These are phyloP conservation scores for Gulo gulo DNA, from an alignment of 2,113 vertebrate genomes.

Conservation along the genomic window DNA sequence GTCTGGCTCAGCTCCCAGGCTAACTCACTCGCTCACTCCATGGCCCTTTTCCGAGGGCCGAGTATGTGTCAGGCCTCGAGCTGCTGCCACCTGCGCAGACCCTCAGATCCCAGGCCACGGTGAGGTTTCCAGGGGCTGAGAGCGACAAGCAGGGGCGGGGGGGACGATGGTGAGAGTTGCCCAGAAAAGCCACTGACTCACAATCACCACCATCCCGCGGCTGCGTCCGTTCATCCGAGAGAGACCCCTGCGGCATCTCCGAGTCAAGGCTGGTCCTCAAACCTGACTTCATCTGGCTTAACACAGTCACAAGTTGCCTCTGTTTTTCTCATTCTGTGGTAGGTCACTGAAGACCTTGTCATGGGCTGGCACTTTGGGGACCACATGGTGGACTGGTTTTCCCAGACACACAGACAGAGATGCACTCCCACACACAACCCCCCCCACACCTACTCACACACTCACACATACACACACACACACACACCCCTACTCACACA, in stretches of 20 bases:
- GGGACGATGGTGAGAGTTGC: not conserved
- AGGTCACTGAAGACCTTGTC: not conserved
- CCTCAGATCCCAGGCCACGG: not conserved
- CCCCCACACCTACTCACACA: not conserved
- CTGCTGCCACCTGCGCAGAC: not conserved
- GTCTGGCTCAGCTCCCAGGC: accelerated
- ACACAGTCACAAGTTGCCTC: not conserved
- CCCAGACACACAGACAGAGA: not conserved
- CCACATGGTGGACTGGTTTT: not conserved
- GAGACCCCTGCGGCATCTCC: not conserved
- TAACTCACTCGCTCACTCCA: not conserved
- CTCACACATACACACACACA: too few relatives aligned
- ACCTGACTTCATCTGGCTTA: not conserved
- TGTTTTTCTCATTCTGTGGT: not conserved
- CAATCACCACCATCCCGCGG: accelerated
- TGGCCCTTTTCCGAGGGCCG: accelerated
- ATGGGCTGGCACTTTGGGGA: conserved; percentile 20
- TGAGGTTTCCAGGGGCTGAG: not conserved
- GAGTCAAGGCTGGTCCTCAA: not conserved
- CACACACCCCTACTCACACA: too few relatives aligned
- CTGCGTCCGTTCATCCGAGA: not conserved
- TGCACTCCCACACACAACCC: not conserved
- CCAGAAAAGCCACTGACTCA: not conserved
- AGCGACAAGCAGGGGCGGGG: not conserved
- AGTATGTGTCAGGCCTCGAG: not conserved